Base-by-base conservation (phyloP, 2,113 vertebrate species). In the Nettapus auritus region DNA sequence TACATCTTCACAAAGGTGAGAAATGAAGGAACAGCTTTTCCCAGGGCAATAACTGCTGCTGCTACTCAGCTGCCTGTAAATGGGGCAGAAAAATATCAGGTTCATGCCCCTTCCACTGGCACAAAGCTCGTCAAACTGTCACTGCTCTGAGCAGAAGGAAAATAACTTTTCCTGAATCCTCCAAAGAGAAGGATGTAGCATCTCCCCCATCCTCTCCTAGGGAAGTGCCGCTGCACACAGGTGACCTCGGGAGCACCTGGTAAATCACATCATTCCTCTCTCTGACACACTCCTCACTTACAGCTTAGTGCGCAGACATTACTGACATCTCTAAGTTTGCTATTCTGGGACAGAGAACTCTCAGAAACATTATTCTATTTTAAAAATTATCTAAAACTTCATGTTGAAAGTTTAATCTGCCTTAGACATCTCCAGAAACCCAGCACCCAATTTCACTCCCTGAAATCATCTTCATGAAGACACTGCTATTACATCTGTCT, bases 21-120 rank as follows among this genome's bases (percentile, higher is more conserved):
- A 94, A 91, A 80, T 19, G 8, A 90, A 84, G n/a, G 23, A 88
- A 83, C 31, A 66, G n/a, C 29, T 90, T 89, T 83, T 82, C 81
- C 42, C 57, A 48, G 21, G 6, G 38, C 12, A 60, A 44, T 36
- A 22, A 22, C 10, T 52, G 31, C 36, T 66, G 60, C 48, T 90
- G 57, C 48, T 90, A 62, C 31, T 67, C 63, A 63, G 34, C 28
- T 83, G 48, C 21, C 48, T 71, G 85, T 50, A 95, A 94, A 82
- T 76, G 55, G 89, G 44, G 91, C 82, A 89, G 84, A 90, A 92
- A 94, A 94, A 91, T 62, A 53, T 40, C 17, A 26, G 34, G 48
- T 90, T 93, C 16, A 0, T 20, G 53, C 81, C 48, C 26, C 38
- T 87, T 21, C 7, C 44, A n/a, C 11, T n/a, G 67, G 74, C 44